phyloP scores from a whole-genome alignment of 2,797 vertebrate species.

The Coccyzus lansbergi region DNA sequence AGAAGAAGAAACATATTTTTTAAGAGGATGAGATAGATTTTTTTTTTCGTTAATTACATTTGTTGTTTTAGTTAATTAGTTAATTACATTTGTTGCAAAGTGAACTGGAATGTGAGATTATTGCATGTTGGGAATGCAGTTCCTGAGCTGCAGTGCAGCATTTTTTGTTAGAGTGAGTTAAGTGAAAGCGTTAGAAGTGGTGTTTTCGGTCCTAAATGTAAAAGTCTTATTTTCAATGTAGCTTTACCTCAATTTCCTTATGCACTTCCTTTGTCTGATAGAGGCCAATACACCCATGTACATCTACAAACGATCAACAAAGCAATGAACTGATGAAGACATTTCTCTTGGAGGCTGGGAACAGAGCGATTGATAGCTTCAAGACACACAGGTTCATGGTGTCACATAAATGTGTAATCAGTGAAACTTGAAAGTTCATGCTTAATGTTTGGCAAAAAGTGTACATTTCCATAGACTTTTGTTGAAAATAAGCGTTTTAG shows the following conservation, averaged over 20 bases:
- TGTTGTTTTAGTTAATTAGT: background rate
- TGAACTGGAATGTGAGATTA: background rate
- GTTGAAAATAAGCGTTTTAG: background rate
- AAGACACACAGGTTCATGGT: background rate
- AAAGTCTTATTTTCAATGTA: slow-evolving; percentile 18
- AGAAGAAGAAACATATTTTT: background rate
- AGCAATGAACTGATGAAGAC: background rate
- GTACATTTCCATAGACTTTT: background rate
- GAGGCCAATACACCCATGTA: background rate
- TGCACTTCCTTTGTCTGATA: background rate
- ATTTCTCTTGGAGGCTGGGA: background rate
- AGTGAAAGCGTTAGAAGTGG: background rate
- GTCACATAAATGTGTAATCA: background rate
- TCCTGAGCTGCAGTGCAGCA: background rate
- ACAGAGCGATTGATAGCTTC: background rate
- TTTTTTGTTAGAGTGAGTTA: background rate
- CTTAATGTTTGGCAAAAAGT: background rate
- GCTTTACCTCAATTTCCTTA: background rate
- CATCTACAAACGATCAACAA: background rate
- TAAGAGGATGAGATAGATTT: background rate
- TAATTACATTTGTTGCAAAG: background rate
- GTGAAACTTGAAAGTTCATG: background rate
- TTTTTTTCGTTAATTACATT: background rate
- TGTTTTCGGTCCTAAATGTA: background rate
- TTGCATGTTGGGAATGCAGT: background rate